Evolutionary conservation across 2,797 vertebrate species (phyloP).

Genomic region (Sebastes aleutianus): DNA sequence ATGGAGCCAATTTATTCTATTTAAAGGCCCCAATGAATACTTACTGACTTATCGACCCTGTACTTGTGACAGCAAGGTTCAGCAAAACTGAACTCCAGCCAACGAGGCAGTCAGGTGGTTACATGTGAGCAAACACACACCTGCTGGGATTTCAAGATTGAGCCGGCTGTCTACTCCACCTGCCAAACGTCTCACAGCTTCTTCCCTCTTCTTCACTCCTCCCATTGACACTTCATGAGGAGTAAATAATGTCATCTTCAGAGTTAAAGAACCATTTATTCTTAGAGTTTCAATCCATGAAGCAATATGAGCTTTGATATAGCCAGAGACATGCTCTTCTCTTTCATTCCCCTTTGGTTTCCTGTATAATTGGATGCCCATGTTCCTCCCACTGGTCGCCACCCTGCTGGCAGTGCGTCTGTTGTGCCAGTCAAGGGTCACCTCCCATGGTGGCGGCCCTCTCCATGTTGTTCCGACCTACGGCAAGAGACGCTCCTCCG

Average conservation of each 20-base stretch:
- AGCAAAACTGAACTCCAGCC: constrained; percentile 12
- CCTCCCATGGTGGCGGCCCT: constrained; percentile 52
- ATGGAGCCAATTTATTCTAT: background rate
- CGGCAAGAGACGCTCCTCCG: constrained; percentile 51
- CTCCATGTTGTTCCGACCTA: constrained; percentile 55
- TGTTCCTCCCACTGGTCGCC: constrained; percentile 58
- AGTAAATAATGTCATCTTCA: constrained; percentile 11
- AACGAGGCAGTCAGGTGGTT: constrained; percentile 18
- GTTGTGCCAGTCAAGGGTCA: constrained; percentile 64
- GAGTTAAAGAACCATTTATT: constrained; percentile 4
- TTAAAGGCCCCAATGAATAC: background rate
- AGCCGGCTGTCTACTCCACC: constrained; percentile 25
- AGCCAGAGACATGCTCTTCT: background rate
- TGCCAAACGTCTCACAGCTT: constrained; percentile 19
- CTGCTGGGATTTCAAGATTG: constrained; percentile 39
- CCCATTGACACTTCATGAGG: background rate
- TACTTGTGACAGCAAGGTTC: background rate
- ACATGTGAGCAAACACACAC: constrained; percentile 31
- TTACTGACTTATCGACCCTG: background rate
- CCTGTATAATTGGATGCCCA: constrained; percentile 51
- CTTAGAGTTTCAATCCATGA: background rate
- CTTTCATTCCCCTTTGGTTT: constrained; percentile 32
- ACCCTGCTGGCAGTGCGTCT: constrained; percentile 38
- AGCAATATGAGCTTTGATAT: constrained; percentile 28
- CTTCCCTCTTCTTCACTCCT: background rate